Conservation (phyloP, 2,888 invertebrate genomes). For the Callyntrura sp. region DNA sequence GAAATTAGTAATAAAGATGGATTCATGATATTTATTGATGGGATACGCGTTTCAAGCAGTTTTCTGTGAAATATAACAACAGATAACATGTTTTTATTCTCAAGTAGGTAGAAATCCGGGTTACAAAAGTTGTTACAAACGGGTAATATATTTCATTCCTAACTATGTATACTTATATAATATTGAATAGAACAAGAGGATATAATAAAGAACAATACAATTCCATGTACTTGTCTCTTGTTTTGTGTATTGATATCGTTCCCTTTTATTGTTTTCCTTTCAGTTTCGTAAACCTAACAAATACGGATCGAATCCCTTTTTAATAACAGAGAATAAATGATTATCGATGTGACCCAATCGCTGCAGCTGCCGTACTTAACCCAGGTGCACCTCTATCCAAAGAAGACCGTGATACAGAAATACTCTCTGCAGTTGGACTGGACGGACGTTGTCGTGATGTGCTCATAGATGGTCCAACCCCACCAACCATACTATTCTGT, state of each 20-base stretch:
- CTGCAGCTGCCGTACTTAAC: slow-evolving; percentile 67
- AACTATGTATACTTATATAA: slow-evolving; percentile 28
- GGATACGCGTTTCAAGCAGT: too few relatives aligned
- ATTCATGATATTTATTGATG: too few relatives aligned
- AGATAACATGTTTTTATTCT: slow-evolving; percentile 47
- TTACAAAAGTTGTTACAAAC: slow-evolving; percentile 76
- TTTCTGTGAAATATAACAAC: slow-evolving; percentile 41
- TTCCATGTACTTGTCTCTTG: slow-evolving; percentile 35
- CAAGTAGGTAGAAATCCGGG: slow-evolving; percentile 71
- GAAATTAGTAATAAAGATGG: too few relatives aligned
- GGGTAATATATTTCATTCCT: slow-evolving; percentile 57
- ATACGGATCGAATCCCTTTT: neutral
- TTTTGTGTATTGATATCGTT: slow-evolving; percentile 28
- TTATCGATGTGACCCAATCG: slow-evolving; percentile 70
- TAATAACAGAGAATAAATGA: slow-evolving; percentile 3
- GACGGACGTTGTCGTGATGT: slow-evolving; percentile 72
- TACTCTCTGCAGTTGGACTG: slow-evolving; percentile 77
- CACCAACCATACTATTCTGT: slow-evolving; percentile 54
- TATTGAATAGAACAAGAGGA: slow-evolving; percentile 63
- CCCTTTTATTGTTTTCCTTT: neutral
- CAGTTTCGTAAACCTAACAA: slow-evolving; percentile 13
- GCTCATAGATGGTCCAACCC: slow-evolving; percentile 47
- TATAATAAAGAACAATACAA: slow-evolving; percentile 60
- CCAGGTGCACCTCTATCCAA: slow-evolving; percentile 76
- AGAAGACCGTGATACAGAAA: slow-evolving; percentile 74